Percentiles rank a stretch among this genome's conserved stretches.
These are phyloP conservation scores for Yponomeuta evonymella DNA, from an alignment of 2,888 invertebrate genomes.

Conservation along the genomic window DNA sequence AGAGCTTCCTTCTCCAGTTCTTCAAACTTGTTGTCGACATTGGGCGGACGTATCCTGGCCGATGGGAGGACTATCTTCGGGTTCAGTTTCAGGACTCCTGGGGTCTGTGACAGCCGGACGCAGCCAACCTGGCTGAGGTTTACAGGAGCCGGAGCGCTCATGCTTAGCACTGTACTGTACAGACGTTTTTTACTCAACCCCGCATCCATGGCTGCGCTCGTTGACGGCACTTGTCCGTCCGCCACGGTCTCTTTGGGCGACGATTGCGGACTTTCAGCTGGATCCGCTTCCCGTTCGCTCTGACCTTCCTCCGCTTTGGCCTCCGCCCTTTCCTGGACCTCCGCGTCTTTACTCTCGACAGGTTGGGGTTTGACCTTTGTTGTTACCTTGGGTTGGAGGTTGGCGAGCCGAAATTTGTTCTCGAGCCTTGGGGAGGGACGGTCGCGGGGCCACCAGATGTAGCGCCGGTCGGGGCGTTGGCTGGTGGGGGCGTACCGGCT, in stretches of 20 bases:
- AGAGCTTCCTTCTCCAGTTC: slow-evolving; percentile 77
- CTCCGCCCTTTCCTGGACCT: neutral
- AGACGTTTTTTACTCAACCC: slow-evolving; percentile 44
- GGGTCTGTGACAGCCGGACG: slow-evolving; percentile 54
- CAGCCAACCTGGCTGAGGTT: slow-evolving; percentile 33
- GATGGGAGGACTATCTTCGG: slow-evolving; percentile 56
- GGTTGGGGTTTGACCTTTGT: slow-evolving; percentile 24
- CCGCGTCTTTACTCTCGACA: slow-evolving; percentile 27
- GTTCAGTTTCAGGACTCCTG: slow-evolving; percentile 60
- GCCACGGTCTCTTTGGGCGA: neutral
- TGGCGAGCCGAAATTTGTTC: slow-evolving; percentile 32
- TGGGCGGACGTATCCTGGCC: slow-evolving; percentile 46
- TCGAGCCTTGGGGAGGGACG: slow-evolving; percentile 47
- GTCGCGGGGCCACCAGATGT: slow-evolving; percentile 60
- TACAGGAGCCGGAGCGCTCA: slow-evolving; percentile 55
- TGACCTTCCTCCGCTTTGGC: neutral
- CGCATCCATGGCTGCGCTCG: slow-evolving; percentile 48
- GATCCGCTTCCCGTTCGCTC: slow-evolving; percentile 24
- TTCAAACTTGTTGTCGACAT: slow-evolving; percentile 64
- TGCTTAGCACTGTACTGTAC: slow-evolving; percentile 73
- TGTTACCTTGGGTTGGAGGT: slow-evolving; percentile 10
- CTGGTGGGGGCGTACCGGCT: slow-evolving; percentile 62
- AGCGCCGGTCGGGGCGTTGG: slow-evolving; percentile 52
- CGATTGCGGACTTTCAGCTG: neutral
- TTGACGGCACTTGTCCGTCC: slow-evolving; percentile 50